phyloP scores from a whole-genome alignment of 2,113 vertebrate species.

The Dolichotis patagonum region DNA sequence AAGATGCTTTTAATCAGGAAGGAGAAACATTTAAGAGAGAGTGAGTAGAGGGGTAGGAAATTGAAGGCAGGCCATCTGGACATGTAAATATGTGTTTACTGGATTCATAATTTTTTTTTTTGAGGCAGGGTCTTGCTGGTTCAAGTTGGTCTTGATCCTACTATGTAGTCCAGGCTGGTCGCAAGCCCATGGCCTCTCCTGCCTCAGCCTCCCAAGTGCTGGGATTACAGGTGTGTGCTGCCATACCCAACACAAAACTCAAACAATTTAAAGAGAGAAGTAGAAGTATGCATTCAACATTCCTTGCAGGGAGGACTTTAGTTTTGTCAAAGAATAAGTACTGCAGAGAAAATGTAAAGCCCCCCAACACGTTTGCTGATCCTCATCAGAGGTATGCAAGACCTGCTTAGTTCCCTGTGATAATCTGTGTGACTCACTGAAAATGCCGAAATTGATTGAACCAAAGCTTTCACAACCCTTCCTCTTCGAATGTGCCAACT shows the following conservation, averaged over 20 bases:
- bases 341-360: constrained; percentile 53
- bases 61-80: background rate
- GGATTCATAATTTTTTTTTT: background rate
- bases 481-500: background rate
- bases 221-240: background rate
- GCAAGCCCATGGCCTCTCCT: background rate
- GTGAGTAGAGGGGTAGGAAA: background rate
- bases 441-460: constrained; percentile 6
- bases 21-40: background rate
- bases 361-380: constrained; percentile 9
- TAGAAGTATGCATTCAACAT: background rate
- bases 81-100: background rate
- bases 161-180: background rate
- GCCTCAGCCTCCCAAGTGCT: background rate
- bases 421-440: constrained; percentile 66
- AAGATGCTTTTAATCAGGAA: constrained; percentile 28
- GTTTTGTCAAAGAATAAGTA: constrained; percentile 18
- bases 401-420: constrained; percentile 17
- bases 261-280: constrained; percentile 11
- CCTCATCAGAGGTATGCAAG: constrained; percentile 31
- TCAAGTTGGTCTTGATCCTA: background rate
- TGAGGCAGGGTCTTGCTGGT: background rate
- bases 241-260: background rate
- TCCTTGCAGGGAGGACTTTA: constrained; percentile 15
- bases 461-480: background rate